Evolutionary conservation across 2,888 invertebrate genomes (phyloP).

Genomic region (Conistra vaccinii): DNA sequence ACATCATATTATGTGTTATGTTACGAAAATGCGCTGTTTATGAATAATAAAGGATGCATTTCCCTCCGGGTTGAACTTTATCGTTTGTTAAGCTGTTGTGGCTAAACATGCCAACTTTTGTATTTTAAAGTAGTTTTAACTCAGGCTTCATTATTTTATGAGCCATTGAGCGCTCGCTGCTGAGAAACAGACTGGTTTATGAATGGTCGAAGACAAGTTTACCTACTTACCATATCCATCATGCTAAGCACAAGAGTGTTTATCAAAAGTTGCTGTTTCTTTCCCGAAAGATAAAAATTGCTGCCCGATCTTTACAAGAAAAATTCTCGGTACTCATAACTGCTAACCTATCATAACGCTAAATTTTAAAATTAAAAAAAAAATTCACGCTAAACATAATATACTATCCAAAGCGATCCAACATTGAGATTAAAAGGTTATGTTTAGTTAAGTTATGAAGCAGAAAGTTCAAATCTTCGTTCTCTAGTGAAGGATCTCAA

Average conservation of each 20-base stretch:
- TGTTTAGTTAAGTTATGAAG: background rate
- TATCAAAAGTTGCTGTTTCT: background rate
- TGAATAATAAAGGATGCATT: constrained; percentile 37
- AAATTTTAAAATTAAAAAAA: too few relatives aligned
- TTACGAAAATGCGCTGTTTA: constrained; percentile 10
- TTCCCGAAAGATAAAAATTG: background rate
- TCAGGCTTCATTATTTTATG: background rate
- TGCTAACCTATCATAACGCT: too few relatives aligned
- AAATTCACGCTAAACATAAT: background rate
- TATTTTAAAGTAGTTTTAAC: constrained; percentile 5
- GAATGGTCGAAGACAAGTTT: background rate
- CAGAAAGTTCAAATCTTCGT: background rate
- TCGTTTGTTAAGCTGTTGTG: constrained; percentile 17
- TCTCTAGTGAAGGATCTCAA: constrained; percentile 10
- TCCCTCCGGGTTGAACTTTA: constrained; percentile 22
- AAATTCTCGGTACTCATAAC: too few relatives aligned
- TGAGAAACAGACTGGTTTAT: background rate
- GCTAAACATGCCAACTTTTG: constrained; percentile 21
- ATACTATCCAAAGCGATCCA: background rate
- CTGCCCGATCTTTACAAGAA: background rate
- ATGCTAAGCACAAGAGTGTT: background rate
- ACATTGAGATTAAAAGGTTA: constrained; percentile 7
- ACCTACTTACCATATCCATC: background rate
- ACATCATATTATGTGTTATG: background rate
- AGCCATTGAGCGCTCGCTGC: background rate